Evolutionary conservation across 2,113 vertebrate genomes (phyloP).

Genomic region (Tyrannus savana): DNA sequence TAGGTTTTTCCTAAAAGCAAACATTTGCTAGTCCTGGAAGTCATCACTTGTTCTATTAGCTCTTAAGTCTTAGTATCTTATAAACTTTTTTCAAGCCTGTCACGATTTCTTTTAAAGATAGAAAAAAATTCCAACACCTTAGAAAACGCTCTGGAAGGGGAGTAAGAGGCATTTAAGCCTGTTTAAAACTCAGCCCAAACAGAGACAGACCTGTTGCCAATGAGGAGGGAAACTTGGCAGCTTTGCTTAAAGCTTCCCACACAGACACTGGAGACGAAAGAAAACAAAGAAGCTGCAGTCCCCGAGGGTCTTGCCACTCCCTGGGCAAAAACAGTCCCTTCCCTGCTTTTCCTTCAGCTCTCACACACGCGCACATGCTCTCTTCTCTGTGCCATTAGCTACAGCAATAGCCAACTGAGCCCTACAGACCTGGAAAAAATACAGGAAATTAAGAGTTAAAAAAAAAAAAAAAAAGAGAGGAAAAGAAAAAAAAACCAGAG

Average conservation of each 20-base stretch:
- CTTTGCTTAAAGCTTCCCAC: slow-evolving; percentile 42
- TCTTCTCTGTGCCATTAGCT: background rate
- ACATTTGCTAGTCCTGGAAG: background rate
- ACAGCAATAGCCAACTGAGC: slow-evolving; percentile 20
- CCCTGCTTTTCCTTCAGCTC: slow-evolving; percentile 3
- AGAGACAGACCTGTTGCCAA: slow-evolving; percentile 39
- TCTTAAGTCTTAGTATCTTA: background rate
- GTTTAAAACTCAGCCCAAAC: background rate
- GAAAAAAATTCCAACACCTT: background rate
- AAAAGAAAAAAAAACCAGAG: background rate
- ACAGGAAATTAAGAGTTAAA: slow-evolving; percentile 56
- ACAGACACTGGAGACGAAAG: background rate
- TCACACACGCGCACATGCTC: background rate
- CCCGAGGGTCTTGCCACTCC: slow-evolving; percentile 27
- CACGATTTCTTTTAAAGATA: background rate
- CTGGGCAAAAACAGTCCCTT: background rate
- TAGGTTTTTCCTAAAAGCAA: background rate
- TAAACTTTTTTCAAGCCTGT: background rate
- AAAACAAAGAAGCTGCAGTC: slow-evolving; percentile 44
- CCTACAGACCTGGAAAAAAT: slow-evolving; percentile 41
- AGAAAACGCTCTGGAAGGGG: background rate
- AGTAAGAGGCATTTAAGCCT: background rate
- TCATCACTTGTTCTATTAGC: background rate
- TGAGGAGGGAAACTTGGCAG: slow-evolving; percentile 43
- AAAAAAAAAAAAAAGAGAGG: background rate